Evolutionary conservation across 2,113 vertebrate genomes (phyloP), one percentile per base, ranked within the genome.

Genomic region (Heteronetta atricapilla): DNA sequence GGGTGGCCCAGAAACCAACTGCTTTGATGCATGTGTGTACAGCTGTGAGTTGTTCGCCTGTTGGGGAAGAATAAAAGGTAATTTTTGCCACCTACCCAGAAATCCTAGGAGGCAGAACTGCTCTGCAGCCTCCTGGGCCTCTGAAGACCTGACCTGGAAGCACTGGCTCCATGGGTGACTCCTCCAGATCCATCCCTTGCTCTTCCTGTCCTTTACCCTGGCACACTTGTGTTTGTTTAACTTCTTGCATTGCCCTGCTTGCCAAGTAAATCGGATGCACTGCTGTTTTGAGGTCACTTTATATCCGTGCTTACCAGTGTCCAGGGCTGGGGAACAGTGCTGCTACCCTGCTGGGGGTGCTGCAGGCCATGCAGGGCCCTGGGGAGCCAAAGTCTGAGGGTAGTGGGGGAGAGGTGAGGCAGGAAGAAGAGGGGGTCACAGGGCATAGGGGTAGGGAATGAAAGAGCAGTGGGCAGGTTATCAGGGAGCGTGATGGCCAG

Each of bases 371-470:
- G 46, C 46, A 48, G 20, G 46, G 46, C 3, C 46, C 46, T 19
- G 20, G 46, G 46, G 46, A 21, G 21, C 21, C 44, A 4, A 46
- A 58, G 21, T 1, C 59, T 4, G 20, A 19, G 23, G 31, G 15
- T 1, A 8, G 33, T 10, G 15, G 1, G 0, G 25, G 9, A 3
- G 1, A 3, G 11, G 26, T 14, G 16, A 33, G 22, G 36, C 13
- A 12, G 46, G 36, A 58, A 55, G 1, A 3, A 14, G 1, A 4
- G 25, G 10, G 9, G 36, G 10, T 38, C 26, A 10, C 8, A 7
- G 55, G 1, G 7, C 28, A 15, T 1, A 5, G 3, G 4, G 11
- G 21, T 12, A 14, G n/a, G 31, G 23, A 6, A 60, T 38, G 38
- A 31, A 2, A 36, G 4, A 77, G 29, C 3, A 2, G 5, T 1